phyloP scores from a whole-genome alignment of 2,113 vertebrate genomes.

The Notothenia coriiceps region DNA sequence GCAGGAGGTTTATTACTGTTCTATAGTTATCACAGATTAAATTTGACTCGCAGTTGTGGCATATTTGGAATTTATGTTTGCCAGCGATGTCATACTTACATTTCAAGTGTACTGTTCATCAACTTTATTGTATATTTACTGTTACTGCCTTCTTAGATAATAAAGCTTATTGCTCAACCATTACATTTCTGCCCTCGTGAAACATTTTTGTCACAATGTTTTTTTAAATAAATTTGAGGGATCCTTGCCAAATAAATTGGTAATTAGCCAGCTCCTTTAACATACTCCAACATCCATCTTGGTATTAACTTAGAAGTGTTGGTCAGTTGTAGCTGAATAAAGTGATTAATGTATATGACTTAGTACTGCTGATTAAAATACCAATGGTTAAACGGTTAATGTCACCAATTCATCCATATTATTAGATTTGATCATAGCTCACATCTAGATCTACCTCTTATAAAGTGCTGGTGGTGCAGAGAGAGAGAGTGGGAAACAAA shows the following conservation, averaged over 20 bases:
- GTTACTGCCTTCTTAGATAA: neutral
- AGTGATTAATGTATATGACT: conserved; percentile 17
- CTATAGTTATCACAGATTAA: neutral
- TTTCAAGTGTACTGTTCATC: neutral
- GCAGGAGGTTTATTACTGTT: neutral
- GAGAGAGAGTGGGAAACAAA: neutral
- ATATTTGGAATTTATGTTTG: neutral
- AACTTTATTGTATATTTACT: neutral
- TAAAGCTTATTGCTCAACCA: neutral
- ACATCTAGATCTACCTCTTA: neutral
- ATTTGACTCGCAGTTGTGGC: neutral
- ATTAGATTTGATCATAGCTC: neutral
- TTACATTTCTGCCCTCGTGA: conserved; percentile 2
- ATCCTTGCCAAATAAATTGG: neutral
- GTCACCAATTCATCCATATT: neutral
- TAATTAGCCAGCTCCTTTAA: neutral
- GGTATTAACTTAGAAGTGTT: neutral
- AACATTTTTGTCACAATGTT: neutral
- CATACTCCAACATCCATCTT: neutral
- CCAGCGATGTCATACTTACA: neutral
- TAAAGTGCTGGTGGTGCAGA: neutral
- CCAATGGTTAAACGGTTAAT: neutral
- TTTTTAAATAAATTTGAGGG: too few relatives aligned
- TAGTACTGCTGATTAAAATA: conserved; percentile 14
- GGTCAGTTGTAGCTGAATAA: conserved; percentile 1